Evolutionary conservation across 2,113 vertebrate genomes (phyloP).

Genomic region (Thunnus thynnus): DNA sequence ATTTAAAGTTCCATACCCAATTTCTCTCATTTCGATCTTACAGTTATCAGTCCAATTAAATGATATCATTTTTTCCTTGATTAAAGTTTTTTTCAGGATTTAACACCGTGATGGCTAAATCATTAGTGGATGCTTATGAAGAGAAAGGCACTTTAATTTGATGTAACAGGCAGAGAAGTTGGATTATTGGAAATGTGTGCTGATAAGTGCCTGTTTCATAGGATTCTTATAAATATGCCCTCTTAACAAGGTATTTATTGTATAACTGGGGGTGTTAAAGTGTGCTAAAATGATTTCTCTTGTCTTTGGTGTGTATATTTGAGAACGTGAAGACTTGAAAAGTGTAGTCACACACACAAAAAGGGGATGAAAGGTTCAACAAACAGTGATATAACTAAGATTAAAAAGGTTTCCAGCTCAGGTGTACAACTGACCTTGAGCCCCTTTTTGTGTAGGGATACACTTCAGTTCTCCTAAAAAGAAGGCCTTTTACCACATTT

Average conservation of each 20-base stretch:
- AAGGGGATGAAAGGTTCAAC: background rate
- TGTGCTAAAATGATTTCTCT: background rate
- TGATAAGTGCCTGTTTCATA: background rate
- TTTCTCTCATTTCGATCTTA: constrained; percentile 20
- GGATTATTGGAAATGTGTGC: background rate
- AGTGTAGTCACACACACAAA: background rate
- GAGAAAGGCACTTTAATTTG: background rate
- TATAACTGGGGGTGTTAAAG: background rate
- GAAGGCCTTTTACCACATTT: constrained; percentile 6
- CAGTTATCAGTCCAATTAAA: constrained; percentile 6
- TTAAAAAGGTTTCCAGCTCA: constrained; percentile 9
- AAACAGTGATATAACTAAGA: background rate
- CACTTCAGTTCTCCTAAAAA: constrained; percentile 5
- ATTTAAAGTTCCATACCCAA: background rate
- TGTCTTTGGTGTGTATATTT: constrained; percentile 61
- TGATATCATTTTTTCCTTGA: background rate
- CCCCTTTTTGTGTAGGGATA: background rate
- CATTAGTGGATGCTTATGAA: background rate
- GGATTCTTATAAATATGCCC: background rate
- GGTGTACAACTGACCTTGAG: background rate
- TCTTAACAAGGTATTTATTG: background rate
- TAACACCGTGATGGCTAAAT: background rate
- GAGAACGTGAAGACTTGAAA: background rate
- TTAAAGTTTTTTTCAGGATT: background rate
- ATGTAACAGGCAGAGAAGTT: background rate